These are phyloP conservation scores for Vicugna pacos DNA, from an alignment of 2,113 vertebrate genomes.

Conservation along the genomic window DNA sequence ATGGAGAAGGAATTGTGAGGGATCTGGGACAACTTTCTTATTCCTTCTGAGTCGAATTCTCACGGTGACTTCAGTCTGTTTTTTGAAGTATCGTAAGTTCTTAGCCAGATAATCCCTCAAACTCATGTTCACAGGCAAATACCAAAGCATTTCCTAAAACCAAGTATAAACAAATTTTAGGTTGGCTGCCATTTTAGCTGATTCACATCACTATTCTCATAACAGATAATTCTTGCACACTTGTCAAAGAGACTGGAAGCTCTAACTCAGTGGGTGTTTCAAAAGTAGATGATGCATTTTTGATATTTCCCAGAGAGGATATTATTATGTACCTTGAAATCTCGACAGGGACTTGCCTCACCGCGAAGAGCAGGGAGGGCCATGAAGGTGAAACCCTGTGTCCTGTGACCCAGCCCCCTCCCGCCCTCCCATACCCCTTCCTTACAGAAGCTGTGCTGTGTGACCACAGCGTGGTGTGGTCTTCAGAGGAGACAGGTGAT, in stretches of 20 bases:
- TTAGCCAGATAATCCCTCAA: slow-evolving; percentile 41
- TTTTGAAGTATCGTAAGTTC: slow-evolving; percentile 41
- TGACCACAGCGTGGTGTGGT: not conserved
- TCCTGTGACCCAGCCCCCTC: not conserved
- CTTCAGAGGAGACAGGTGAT: not conserved
- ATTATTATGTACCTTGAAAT: not conserved
- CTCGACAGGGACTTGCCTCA: not conserved
- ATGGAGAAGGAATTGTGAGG: slow-evolving; percentile 14
- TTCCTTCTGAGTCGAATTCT: not conserved
- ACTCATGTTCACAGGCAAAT: slow-evolving; percentile 28
- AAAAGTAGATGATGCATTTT: slow-evolving; percentile 46
- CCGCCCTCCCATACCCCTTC: fast-evolving
- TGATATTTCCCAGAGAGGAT: not conserved
- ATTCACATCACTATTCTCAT: not conserved
- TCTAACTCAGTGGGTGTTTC: not conserved
- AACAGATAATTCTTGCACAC: not conserved
- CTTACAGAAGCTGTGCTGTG: not conserved
- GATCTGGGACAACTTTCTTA: not conserved
- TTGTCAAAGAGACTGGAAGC: not conserved
- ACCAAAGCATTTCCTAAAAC: slow-evolving; percentile 44
- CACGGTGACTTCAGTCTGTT: not conserved
- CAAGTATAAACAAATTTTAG: slow-evolving; percentile 40
- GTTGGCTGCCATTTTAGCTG: not conserved
- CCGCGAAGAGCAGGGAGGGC: not conserved
- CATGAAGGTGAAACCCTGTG: not conserved